phyloP scores from a whole-genome alignment of 1,140 invertebrate species.

The Lithobius niger region DNA sequence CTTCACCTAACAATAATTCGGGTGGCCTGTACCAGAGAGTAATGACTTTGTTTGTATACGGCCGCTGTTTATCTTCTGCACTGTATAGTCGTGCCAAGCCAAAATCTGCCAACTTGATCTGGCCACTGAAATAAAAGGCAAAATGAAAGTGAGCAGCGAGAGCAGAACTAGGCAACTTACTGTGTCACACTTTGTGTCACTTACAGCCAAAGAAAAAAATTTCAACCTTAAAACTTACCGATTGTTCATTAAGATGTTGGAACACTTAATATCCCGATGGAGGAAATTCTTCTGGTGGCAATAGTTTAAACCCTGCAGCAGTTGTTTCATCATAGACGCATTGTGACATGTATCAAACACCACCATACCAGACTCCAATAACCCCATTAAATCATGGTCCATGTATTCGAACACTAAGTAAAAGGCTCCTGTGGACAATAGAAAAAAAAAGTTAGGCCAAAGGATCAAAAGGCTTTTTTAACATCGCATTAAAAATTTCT shows the following conservation, averaged over 20 bases:
- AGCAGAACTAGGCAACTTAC: not conserved
- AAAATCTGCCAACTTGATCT: slow-evolving; percentile 98
- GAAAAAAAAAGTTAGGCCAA: too few relatives aligned
- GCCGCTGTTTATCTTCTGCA: slow-evolving; percentile 82
- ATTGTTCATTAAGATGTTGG: slow-evolving; percentile 99
- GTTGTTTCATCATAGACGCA: slow-evolving; percentile 94
- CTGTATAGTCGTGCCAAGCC: slow-evolving; percentile 92
- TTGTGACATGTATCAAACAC: slow-evolving; percentile 91
- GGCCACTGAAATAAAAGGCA: slow-evolving; percentile 55
- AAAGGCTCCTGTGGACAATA: slow-evolving; percentile 91
- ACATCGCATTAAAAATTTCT: too few relatives aligned
- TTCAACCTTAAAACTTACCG: slow-evolving; percentile 46
- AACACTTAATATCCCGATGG: slow-evolving; percentile 98
- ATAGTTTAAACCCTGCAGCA: slow-evolving; percentile 91
- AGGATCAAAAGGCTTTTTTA: too few relatives aligned
- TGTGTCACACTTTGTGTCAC: too few relatives aligned
- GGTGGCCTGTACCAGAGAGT: slow-evolving; percentile 98
- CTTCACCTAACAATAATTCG: slow-evolving; percentile 91
- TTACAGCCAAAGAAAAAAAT: too few relatives aligned
- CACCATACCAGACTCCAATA: slow-evolving; percentile 93
- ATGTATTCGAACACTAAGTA: slow-evolving; percentile 99
- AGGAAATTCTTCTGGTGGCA: slow-evolving; percentile 98
- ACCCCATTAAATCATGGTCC: slow-evolving; percentile 99
- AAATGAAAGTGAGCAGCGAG: not conserved
- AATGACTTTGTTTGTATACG: slow-evolving; percentile 96